Conservation (phyloP, 2,888 invertebrate genomes). For the Phyllotreta cruciferae region DNA sequence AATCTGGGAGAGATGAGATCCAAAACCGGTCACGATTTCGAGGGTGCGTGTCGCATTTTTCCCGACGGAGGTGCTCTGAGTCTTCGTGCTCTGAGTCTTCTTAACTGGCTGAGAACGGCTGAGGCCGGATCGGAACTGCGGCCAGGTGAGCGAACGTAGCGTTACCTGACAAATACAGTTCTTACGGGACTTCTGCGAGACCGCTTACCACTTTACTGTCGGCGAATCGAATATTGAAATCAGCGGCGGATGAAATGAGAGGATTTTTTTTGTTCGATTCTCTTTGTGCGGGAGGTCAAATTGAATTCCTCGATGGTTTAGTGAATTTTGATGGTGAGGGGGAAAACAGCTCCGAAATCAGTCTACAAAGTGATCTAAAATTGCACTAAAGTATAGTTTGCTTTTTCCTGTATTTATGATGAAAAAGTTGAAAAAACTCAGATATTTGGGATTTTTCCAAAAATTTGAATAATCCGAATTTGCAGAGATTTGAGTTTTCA, state of each 20-base stretch:
- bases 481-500: no score
- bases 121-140: constrained; percentile 35
- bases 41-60: constrained; percentile 28
- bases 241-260: constrained; percentile 51
- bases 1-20: background rate
- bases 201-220: constrained; percentile 2
- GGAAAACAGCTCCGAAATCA: no score
- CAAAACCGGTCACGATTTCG: constrained; percentile 15
- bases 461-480: no score
- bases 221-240: constrained; percentile 13
- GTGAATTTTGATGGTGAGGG: no score
- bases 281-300: no score
- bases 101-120: constrained; percentile 11
- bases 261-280: no score
- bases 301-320: no score
- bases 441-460: no score
- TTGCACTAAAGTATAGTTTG: no score
- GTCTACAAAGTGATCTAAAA: no score
- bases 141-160: constrained; percentile 49
- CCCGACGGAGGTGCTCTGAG: background rate
- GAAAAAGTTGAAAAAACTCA: no score
- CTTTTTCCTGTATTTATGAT: no score
- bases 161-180: constrained; percentile 53
- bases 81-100: constrained; percentile 8
- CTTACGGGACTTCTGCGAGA: constrained; percentile 49